Base-by-base conservation (phyloP, 2,797 vertebrate species). In the Sylvilagus floridanus region DNA sequence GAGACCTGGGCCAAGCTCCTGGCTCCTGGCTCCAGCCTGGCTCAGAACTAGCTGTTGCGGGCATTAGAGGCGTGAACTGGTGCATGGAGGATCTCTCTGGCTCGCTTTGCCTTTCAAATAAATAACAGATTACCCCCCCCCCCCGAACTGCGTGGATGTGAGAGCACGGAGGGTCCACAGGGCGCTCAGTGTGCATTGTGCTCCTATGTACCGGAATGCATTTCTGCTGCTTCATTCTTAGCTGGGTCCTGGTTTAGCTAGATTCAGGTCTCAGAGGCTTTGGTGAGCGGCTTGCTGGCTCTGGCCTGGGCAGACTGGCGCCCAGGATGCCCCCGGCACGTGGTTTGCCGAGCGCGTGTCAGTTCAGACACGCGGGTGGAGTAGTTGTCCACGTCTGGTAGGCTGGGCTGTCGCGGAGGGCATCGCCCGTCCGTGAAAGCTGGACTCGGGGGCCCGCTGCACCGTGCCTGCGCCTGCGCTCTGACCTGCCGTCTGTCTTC, bases 351-450 rank as follows among this genome's bases (percentile, higher is more conserved):
- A 69, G 62, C 7, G 2, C 1, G 69, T 11, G 5, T 68, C 76
- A 24, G 0, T 0, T 6, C 12, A 28, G 79, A 66, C 16, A 2
- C 1, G 28, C 60, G 50, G 47, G 28, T 0, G 26, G 62, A 7
- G 52, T 26, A 7, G 22, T n/a, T 35, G 69, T 78, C 84, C 24
- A 16, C 3, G 19, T 1, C 81, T 71, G 11, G 17, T 6, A 17
- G 69, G 76, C 42, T 42, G 42, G 8, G 42, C 42, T 42, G 42
- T 42, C 42, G 42, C 1, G 42, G 42, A 42, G 42, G 42, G 42
- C 42, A 42, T 42, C 7, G 42, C 42, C 42, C 42, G 7, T 42
- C 12, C 30, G 1, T 2, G 16, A 21, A 62, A 71, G 75, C 35
- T 3, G 0, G 21, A 24, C 19, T 21, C 17, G 10, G 57, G 60